A percentile compares a stretch with the other conserved stretches of the same genome.
Evolutionary conservation across 2,797 vertebrate genomes (phyloP).

Genomic region (Notoglanidium macrostoma): DNA sequence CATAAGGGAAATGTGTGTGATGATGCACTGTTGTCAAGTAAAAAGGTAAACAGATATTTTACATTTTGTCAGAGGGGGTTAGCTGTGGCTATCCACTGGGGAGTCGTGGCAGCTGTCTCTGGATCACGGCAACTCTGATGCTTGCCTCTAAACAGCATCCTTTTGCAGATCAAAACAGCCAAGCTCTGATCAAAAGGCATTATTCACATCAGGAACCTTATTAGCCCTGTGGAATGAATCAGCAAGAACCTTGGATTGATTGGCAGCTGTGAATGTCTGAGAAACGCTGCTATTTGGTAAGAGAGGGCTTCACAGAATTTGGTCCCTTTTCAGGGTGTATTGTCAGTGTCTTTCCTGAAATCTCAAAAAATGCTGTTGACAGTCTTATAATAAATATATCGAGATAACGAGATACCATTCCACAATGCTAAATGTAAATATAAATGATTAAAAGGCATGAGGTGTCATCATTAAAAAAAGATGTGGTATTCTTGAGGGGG

Average conservation of each 20-base stretch:
- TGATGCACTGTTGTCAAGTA: conserved; percentile 66
- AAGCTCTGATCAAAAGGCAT: conserved; percentile 41
- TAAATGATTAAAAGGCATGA: background rate
- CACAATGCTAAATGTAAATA: background rate
- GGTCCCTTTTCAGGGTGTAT: background rate
- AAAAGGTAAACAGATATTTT: conserved; percentile 77
- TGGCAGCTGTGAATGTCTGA: conserved; percentile 16
- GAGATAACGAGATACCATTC: background rate
- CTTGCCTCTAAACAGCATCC: conserved; percentile 56
- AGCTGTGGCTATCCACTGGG: conserved; percentile 50
- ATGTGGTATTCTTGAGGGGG: background rate
- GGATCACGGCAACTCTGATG: conserved; percentile 59
- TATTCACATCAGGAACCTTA: conserved; percentile 39
- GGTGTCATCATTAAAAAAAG: background rate
- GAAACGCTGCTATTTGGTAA: conserved; percentile 28
- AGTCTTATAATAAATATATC: background rate
- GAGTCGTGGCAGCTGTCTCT: conserved; percentile 56
- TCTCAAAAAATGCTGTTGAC: background rate
- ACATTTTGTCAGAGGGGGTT: conserved; percentile 68
- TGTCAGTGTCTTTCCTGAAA: background rate
- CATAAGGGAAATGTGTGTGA: conserved; percentile 71
- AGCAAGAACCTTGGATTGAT: conserved; percentile 30
- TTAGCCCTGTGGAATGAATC: conserved; percentile 27
- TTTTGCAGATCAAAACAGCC: conserved; percentile 20
- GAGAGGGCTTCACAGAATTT: background rate